phyloP scores from a whole-genome alignment of 2,888 invertebrate species.

The Pterostichus madidus region DNA sequence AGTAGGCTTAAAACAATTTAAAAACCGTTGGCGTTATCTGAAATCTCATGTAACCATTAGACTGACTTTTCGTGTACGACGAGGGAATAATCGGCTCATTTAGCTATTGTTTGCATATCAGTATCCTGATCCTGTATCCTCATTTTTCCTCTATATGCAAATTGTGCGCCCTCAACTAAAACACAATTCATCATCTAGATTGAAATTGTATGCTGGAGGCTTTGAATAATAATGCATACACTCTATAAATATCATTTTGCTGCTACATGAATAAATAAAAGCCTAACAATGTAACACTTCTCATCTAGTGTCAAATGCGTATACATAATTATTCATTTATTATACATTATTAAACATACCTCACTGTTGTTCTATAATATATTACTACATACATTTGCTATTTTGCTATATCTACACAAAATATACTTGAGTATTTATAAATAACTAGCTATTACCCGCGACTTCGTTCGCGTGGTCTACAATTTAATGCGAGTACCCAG shows the following conservation, averaged over 20 bases:
- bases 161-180: slow-evolving; percentile 41
- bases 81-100: slow-evolving; percentile 35
- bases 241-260: slow-evolving; percentile 51
- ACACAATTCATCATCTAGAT: slow-evolving; percentile 57
- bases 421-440: too few relatives aligned
- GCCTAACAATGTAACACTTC: slow-evolving; percentile 39
- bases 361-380: too few relatives aligned
- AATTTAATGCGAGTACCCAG: too few relatives aligned
- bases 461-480: too few relatives aligned
- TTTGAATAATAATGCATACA: slow-evolving; percentile 42
- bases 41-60: slow-evolving; percentile 13
- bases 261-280: slow-evolving; percentile 39
- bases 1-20: slow-evolving; percentile 15
- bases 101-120: slow-evolving; percentile 46
- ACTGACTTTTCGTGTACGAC: slow-evolving; percentile 19
- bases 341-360: slow-evolving; percentile 9
- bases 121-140: slow-evolving; percentile 27
- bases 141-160: slow-evolving; percentile 51
- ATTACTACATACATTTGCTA: too few relatives aligned
- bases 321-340: slow-evolving; percentile 28
- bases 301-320: slow-evolving; percentile 23
- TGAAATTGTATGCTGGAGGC: slow-evolving; percentile 47
- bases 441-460: too few relatives aligned
- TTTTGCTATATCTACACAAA: too few relatives aligned
- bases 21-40: background rate